Base-by-base conservation (phyloP, 2,113 vertebrate genomes). In the Gorsachius goisagi region DNA sequence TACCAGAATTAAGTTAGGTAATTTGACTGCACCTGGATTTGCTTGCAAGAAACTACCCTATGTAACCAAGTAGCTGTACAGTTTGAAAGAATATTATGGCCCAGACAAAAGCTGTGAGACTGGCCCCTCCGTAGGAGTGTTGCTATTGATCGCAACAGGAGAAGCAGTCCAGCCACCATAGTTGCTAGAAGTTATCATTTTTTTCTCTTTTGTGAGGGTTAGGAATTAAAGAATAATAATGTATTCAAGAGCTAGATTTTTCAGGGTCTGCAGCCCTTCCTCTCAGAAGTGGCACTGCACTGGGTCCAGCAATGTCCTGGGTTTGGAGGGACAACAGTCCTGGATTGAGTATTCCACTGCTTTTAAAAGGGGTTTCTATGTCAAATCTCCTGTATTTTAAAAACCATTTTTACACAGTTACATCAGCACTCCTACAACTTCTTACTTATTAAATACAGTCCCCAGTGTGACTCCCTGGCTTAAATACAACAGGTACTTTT, bases 401-500 rank as follows among this genome's bases (percentile, higher is more conserved):
- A 89, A 95, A 88, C 33, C 28, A 62, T 88, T 97, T 89, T 95
- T 96, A 95, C 92, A 92, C 74, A 95, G 94, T 96, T 93, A 95
- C 95, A 91, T 97, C 95, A 97, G 84, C 88, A 92, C 77, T 96
- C 80, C 89, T 87, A 96, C 92, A 92, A 91, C 80, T 96, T 97
- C 86, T 97, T 95, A 88, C 79, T 97, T 95, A 96, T 97, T 96
- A 97, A 97, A 96, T 95, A 93, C 49, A 85, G 91, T 76, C 95
- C 95, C 95, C 95, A 91, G 35, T 89, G 89, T 19, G 6, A 76
- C 62, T 92, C 84, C 74, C 81, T 93, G 91, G 96, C 89, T 96
- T 95, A 96, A 85, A 89, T 85, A 93, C 84, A 97, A 79, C 96
- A 97, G 97, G 95, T 97, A 96, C 63, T 95, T 96, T 97, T 94